A percentile compares a stretch with the other conserved stretches of the same genome.
Evolutionary conservation across 2,888 invertebrate genomes (phyloP).

Genomic region (Coenonympha arcania): DNA sequence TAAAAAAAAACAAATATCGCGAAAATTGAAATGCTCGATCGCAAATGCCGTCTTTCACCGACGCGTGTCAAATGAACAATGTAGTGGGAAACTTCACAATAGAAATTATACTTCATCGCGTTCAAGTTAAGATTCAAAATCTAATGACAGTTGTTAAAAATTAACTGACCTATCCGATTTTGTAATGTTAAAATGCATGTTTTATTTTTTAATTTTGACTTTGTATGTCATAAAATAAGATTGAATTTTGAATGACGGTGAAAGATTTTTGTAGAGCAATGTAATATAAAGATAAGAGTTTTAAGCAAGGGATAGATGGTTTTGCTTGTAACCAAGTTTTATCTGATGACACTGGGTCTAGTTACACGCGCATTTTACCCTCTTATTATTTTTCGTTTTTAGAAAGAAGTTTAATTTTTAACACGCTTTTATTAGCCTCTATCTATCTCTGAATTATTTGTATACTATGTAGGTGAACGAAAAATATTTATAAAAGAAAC

Average conservation of each 20-base stretch:
- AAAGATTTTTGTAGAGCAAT: conserved; percentile 2
- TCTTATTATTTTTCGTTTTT: not conserved
- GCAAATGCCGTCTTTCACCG: conserved; percentile 41
- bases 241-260: conserved; percentile 1
- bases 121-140: conserved; percentile 11
- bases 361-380: not conserved
- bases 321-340: conserved; percentile 16
- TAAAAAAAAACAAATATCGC: conserved; percentile 47
- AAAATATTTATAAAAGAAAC: too few species aligned
- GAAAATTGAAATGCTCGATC: conserved; percentile 52
- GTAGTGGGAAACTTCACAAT: conserved; percentile 30
- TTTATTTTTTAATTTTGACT: not conserved
- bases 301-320: conserved; percentile 14
- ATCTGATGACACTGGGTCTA: not conserved
- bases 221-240: not conserved
- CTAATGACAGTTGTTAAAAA: conserved; percentile 1
- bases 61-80: conserved; percentile 47
- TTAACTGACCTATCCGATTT: conserved; percentile 21
- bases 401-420: too few species aligned
- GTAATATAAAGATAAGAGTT: conserved; percentile 13
- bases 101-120: conserved; percentile 29
- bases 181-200: conserved; percentile 11
- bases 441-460: too few species aligned
- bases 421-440: too few species aligned
- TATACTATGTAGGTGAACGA: too few species aligned